Base-by-base conservation (phyloP, 2,113 vertebrate species). In the Tragelaphus scriptus region DNA sequence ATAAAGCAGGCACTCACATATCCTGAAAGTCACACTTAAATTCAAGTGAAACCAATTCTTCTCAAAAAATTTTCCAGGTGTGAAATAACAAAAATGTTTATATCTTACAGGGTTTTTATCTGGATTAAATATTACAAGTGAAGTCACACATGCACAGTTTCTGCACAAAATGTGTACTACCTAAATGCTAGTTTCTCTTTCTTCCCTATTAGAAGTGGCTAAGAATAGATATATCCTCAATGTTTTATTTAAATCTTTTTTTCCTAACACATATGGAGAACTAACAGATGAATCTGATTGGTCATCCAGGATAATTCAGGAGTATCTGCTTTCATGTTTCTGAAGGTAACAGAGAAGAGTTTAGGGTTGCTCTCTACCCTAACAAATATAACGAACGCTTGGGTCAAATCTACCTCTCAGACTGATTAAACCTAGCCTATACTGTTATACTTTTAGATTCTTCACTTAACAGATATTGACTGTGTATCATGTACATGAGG, bases 381-480 rank as follows among this genome's bases (percentile, higher is more conserved):
- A 88, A 89, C 53, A 91, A 58, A 94, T 93, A 53, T 26, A 79
- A 59, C 0, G 23, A 95, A 93, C 6, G 14, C 5, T 63, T 88
- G 79, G 26, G 53, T 90, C 44, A 77, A 82, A 86, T 81, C 47
- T 79, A 61, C 58, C 36, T 40, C 65, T 90, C 13, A 21, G 92
- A 85, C 21, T 47, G 44, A 13, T 85, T 95, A 71, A 58, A 88
- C 94, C 26, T 40, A 85, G 23, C 19, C 15, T 55, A 63, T 49
- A 63, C 49, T 55, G 21, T 5, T 87, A 36, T 40, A 88, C 12
- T 88, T 16, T 58, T 49, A 68, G 59, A 30, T 13, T 61, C 21
- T 71, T 95, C n/a, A 84, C 8, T 96, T 77, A 95, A 91, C 36
- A 88, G 91, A 81, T 91, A 89, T 1, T 88, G 56, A 95, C 28